A percentile compares a stretch with the other conserved stretches of the same genome.
phyloP scores from a whole-genome alignment of 2,797 vertebrate genomes.

The Lacerta bilineata region DNA sequence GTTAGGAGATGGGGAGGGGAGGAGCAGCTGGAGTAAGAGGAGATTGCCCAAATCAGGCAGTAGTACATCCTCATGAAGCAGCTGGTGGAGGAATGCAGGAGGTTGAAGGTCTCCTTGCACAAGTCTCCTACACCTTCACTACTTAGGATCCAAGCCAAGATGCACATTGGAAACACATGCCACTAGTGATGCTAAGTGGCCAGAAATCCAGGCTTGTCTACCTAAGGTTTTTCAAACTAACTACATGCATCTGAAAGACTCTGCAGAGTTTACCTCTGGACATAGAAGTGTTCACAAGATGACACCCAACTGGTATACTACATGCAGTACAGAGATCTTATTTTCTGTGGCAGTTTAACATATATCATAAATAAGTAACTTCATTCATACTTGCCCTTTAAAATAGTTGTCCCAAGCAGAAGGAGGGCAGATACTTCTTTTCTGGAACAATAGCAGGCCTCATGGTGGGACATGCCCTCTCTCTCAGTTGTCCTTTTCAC shows the following conservation, averaged over 20 bases:
- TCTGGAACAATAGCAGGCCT: neutral
- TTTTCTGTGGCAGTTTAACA: no score
- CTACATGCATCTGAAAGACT: neutral
- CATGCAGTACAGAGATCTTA: neutral
- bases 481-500: neutral
- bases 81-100: neutral
- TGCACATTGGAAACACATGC: no score
- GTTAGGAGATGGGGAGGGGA: neutral
- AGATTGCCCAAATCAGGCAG: neutral
- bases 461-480: neutral
- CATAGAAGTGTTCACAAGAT: neutral
- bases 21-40: neutral
- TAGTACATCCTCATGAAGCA: neutral
- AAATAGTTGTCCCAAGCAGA: neutral
- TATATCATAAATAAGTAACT: no score
- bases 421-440: neutral
- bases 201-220: neutral
- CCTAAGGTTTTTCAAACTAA: neutral
- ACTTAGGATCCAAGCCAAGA: neutral
- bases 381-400: neutral
- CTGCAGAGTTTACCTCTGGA: neutral
- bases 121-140: no score
- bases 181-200: neutral
- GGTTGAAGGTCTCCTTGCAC: neutral
- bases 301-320: neutral